Evolutionary conservation across 2,888 invertebrate genomes (phyloP).

Genomic region (Nemoura dubitans): DNA sequence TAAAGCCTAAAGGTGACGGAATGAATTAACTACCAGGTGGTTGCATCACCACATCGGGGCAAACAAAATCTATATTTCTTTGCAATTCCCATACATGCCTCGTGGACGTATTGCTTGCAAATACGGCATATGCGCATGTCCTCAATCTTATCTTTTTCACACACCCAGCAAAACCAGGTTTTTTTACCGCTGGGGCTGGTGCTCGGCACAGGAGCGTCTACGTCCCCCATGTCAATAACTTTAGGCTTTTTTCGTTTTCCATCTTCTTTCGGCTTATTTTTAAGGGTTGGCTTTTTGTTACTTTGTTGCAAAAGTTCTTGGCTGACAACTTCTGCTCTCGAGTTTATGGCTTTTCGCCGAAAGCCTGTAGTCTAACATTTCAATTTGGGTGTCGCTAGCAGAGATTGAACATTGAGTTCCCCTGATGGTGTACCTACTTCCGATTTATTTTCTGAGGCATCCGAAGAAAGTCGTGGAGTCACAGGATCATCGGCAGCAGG

Average conservation of each 20-base stretch:
- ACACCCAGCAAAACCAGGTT: slow-evolving; percentile 52
- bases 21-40: no score
- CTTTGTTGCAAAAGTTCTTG: not conserved
- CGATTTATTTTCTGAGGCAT: no score
- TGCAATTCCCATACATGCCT: slow-evolving; percentile 54
- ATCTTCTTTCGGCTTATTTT: not conserved
- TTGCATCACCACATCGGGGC: no score
- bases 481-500: no score
- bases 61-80: no score
- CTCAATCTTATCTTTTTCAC: slow-evolving; percentile 51
- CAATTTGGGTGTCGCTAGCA: not conserved
- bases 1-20: no score
- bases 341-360: slow-evolving; percentile 1
- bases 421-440: no score
- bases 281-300: not conserved
- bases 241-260: not conserved
- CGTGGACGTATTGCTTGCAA: slow-evolving; percentile 51
- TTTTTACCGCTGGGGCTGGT: slow-evolving; percentile 20
- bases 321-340: not conserved
- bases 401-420: no score
- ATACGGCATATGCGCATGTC: slow-evolving; percentile 52
- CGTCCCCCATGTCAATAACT: no score
- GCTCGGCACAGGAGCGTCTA: no score
- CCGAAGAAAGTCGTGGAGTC: no score
- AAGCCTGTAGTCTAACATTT: not conserved